Conservation (phyloP, 37 sponge, comb jelly and placozoan genomes). For the Theonella swinhoei region DNA sequence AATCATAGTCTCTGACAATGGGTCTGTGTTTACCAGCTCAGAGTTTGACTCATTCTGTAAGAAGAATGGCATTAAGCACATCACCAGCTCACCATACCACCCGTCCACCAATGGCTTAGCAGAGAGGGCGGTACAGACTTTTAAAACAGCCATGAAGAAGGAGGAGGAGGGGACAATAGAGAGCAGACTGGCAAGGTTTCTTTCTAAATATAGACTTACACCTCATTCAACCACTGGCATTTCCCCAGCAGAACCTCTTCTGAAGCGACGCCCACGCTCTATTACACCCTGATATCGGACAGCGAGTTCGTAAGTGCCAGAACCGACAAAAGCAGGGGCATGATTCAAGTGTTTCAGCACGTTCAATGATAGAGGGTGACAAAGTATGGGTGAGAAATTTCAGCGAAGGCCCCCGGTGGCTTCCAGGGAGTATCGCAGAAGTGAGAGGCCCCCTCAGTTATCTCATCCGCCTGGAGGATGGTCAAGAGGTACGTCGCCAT, state of each 20-base stretch:
- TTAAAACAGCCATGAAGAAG: no score
- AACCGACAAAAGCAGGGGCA: constrained; percentile 16
- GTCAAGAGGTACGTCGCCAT: constrained; percentile 21
- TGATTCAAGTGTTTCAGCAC: background rate
- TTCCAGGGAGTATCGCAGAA: constrained; percentile 14
- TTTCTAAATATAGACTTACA: constrained; percentile 30
- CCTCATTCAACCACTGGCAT: constrained; percentile 38
- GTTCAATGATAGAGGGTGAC: constrained; percentile 22
- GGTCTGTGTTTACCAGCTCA: no score
- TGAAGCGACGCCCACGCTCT: constrained; percentile 23
- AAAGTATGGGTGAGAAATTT: constrained; percentile 41
- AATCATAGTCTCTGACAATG: no score
- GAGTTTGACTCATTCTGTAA: no score
- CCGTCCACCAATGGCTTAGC: no score
- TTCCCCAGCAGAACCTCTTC: constrained; percentile 35
- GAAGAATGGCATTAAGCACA: no score
- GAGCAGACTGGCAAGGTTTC: constrained; percentile 1
- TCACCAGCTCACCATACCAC: no score
- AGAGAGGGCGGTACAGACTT: no score
- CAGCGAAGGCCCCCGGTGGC: background rate
- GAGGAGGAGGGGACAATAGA: no score
- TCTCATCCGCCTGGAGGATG: background rate
- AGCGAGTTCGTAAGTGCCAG: constrained; percentile 12
- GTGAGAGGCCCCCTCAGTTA: constrained; percentile 25
- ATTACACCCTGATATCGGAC: constrained; percentile 15